Evolutionary conservation across 2,113 vertebrate genomes (phyloP), one percentile per base, ranked within the genome.

Genomic region (Semnornis frantzii): DNA sequence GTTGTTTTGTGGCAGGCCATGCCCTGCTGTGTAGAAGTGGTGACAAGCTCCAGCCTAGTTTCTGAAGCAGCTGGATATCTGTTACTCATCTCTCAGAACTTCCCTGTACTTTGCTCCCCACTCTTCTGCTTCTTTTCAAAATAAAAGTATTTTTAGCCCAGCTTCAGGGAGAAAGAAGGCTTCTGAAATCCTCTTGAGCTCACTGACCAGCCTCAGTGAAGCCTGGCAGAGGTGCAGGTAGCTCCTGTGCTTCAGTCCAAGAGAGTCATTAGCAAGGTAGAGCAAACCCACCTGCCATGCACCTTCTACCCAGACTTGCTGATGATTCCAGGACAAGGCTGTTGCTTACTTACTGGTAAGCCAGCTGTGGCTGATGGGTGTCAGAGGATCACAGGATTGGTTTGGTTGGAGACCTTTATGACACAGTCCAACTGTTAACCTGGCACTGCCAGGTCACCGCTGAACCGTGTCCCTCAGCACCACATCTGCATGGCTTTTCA

Each of bases 211-310:
- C 31, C 30, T 8, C 55, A 69, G 25, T 54, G 9, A 23, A 6
- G 2, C 39, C 73, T 63, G 93, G 39, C 52, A 46, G 69, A 72
- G 50, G 23, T 28, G 30, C 20, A 15, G 37, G 9, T 28, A 34
- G 19, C 14, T 64, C 28, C 13, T 33, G 48, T 57, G 27, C 80
- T 60, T 52, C 57, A 63, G 46, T 8, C 19, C 84, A 70, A 37
- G 42, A 52, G 8, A 60, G 3, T 3, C 9, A 8, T 30, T 21
- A 71, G 23, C 10, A 48, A n/a, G 23, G 55, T 6, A 28, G 27
- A 74, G 77, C 24, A 24, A 48, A n/a, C 9, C 0, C 27, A 8
- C 10, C 10, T 44, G 64, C 86, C 0, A 0, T 17, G 46, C 23
- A 18, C n/a, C 21, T 20, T 50, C 39, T 64, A 34, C 46, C 30